Evolutionary conservation across 2,113 vertebrate species (phyloP).

Genomic region (Eptesicus fuscus): DNA sequence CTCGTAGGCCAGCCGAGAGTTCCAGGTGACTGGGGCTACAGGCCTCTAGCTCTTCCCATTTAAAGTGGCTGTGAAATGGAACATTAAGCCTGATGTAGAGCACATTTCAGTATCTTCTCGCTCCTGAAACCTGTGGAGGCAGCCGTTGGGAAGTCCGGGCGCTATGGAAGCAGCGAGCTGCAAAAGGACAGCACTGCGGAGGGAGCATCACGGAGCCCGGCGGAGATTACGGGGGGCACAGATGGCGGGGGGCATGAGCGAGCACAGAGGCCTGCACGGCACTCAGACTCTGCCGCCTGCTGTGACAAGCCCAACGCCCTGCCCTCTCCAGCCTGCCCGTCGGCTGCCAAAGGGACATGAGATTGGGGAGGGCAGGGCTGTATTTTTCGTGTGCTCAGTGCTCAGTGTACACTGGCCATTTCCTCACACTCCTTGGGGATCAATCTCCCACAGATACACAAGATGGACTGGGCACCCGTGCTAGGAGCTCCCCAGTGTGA

Average conservation of each 20-base stretch:
- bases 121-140: not conserved
- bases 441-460: not conserved
- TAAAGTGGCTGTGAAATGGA: not conserved
- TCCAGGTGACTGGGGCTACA: not conserved
- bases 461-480: rapidly evolving
- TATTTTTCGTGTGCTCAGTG: rapidly evolving
- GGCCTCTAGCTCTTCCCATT: not conserved
- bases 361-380: rapidly evolving
- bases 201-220: not conserved
- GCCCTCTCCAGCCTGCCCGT: rapidly evolving
- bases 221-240: not conserved
- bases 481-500: not conserved
- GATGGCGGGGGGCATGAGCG: not conserved
- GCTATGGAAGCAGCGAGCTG: not conserved
- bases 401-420: rapidly evolving
- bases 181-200: not conserved
- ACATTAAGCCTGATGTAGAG: not conserved
- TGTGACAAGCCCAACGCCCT: rapidly evolving
- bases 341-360: not conserved
- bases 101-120: not conserved
- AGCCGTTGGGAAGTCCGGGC: not conserved
- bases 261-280: not conserved
- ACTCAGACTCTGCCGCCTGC: not conserved
- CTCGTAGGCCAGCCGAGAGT: not conserved
- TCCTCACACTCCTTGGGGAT: not conserved